A percentile compares a stretch with the other conserved stretches of the same genome.
Conservation (phyloP, 2,888 invertebrate genomes). For the Chaitophorus viminalis region DNA sequence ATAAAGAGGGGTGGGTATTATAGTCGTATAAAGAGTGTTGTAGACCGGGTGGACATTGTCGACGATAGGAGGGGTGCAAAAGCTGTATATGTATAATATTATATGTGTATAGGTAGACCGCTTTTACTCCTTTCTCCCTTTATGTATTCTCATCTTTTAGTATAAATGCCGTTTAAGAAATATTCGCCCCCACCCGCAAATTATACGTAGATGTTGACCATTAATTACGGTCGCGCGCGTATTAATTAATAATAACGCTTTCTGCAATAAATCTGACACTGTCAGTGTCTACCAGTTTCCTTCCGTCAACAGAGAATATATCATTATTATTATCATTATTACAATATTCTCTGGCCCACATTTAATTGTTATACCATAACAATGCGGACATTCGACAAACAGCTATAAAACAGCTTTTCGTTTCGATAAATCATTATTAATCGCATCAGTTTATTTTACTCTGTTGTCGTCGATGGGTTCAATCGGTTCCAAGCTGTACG, state of each 20-base stretch:
- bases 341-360: constrained; percentile 1
- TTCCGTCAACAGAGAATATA: constrained; percentile 40
- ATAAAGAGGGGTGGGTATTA: constrained; percentile 18
- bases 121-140: constrained; percentile 34
- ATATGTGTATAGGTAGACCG: constrained; percentile 15
- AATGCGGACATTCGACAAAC: constrained; percentile 24
- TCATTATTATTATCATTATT: no score
- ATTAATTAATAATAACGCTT: constrained; percentile 56
- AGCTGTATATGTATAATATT: no score
- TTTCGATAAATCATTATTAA: constrained; percentile 37
- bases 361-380: constrained; percentile 25
- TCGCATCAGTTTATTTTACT: not conserved
- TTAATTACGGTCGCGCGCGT: constrained; percentile 45
- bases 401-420: not conserved
- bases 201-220: constrained; percentile 50
- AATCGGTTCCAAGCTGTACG: not conserved
- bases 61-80: not conserved
- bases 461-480: no score
- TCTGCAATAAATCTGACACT: constrained; percentile 56
- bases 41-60: not conserved
- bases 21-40: constrained; percentile 40
- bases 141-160: constrained; percentile 51
- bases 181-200: constrained; percentile 25
- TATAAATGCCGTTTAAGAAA: constrained; percentile 56
- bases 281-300: constrained; percentile 45